Percentiles rank a stretch among this genome's conserved stretches.
These are phyloP conservation scores for Agrochola litura DNA, from an alignment of 2,888 invertebrate species.

Conservation along the genomic window DNA sequence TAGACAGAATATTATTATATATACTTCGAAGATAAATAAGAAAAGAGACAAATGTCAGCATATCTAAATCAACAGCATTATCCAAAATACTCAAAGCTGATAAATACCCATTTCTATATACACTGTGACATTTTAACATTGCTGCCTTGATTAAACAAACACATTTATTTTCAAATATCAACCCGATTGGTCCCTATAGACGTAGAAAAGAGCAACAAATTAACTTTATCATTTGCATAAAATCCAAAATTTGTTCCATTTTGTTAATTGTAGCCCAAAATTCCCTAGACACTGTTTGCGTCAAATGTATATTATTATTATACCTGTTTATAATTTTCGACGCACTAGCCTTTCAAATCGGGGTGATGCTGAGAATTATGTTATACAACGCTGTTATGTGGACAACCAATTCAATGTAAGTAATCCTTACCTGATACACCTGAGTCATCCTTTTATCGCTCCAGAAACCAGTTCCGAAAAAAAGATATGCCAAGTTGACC, in stretches of 20 bases:
- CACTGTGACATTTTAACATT: slow-evolving; percentile 1
- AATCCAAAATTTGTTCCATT: slow-evolving; percentile 44
- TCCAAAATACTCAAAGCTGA: slow-evolving; percentile 5
- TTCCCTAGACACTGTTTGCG: slow-evolving; percentile 34
- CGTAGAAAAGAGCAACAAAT: slow-evolving; percentile 47
- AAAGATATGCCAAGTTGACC: slow-evolving; percentile 85
- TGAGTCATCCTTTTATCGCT: slow-evolving; percentile 87
- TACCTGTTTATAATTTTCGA: slow-evolving; percentile 27
- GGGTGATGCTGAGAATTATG: not conserved
- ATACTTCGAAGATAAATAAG: slow-evolving; percentile 36
- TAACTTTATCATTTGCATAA: slow-evolving; percentile 52
- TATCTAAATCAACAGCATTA: slow-evolving; percentile 10
- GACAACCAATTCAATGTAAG: slow-evolving; percentile 37
- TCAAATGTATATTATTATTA: slow-evolving; percentile 12
- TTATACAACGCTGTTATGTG: slow-evolving; percentile 36
- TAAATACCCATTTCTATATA: not conserved
- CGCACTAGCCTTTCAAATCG: slow-evolving; percentile 14
- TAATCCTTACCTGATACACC: slow-evolving; percentile 65
- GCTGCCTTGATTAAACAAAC: slow-evolving; percentile 30
- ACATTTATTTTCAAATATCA: slow-evolving; percentile 47
- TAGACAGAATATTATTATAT: slow-evolving; percentile 58
- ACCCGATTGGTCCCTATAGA: slow-evolving; percentile 42
- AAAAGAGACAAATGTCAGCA: slow-evolving; percentile 15
- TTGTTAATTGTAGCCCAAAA: slow-evolving; percentile 35
- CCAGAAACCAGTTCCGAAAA: slow-evolving; percentile 84